These are phyloP conservation scores for Agonopterix subpropinquella DNA, from an alignment of 2,888 invertebrate species.

Conservation along the genomic window DNA sequence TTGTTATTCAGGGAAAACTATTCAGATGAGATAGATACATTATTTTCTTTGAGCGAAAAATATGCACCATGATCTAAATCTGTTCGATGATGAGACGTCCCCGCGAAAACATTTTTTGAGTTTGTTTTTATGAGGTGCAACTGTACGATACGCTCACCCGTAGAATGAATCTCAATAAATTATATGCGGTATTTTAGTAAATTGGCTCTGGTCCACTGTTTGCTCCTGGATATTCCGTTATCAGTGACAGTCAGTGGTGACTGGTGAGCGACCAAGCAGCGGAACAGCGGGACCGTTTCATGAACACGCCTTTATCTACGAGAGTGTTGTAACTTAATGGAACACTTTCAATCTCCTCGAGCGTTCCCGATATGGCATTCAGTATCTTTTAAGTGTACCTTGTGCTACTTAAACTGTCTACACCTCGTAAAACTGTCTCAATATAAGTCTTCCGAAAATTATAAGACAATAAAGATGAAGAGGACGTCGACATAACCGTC, in stretches of 20 bases:
- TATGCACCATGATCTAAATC: conserved; percentile 46
- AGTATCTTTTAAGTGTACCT: conserved; percentile 30
- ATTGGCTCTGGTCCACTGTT: conserved; percentile 64
- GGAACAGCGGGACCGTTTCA: conserved; percentile 24
- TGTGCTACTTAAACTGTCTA: conserved; percentile 49
- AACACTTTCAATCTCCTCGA: conserved; percentile 10
- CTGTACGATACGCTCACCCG: conserved; percentile 57
- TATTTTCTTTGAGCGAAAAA: conserved; percentile 36
- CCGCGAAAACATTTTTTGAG: conserved; percentile 51
- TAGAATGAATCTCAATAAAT: conserved; percentile 68
- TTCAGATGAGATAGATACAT: conserved; percentile 40
- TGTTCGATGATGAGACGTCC: conserved; percentile 37
- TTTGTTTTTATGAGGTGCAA: conserved; percentile 71
- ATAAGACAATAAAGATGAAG: conserved; percentile 44
- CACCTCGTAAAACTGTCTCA: conserved; percentile 62
- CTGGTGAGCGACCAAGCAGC: conserved; percentile 41
- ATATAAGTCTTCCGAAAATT: conserved; percentile 47
- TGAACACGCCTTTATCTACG: conserved; percentile 18
- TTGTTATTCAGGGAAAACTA: conserved; percentile 40
- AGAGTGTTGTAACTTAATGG: conserved; percentile 13
- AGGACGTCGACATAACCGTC: conserved; percentile 36
- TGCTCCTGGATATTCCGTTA: conserved; percentile 48
- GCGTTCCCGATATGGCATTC: conserved; percentile 35
- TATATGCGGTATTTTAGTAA: conserved; percentile 69
- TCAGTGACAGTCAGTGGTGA: conserved; percentile 40